These are phyloP conservation scores for Gymnothorax javanicus DNA, from an alignment of 2,797 vertebrate genomes.

Conservation along the genomic window DNA sequence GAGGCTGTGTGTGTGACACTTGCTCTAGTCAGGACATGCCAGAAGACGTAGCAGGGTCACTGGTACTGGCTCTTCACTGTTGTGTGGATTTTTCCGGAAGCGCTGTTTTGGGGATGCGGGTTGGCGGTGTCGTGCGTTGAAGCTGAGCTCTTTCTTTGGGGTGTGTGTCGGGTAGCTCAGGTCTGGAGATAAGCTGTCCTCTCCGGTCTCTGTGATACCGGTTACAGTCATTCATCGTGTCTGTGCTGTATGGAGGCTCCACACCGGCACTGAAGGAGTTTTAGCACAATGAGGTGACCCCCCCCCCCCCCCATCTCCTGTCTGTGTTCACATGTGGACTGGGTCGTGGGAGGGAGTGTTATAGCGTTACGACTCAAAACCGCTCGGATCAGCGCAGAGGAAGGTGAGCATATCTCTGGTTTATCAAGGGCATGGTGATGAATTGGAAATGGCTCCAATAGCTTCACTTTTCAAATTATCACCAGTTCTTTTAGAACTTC, in stretches of 20 bases:
- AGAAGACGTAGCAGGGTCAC: conserved; percentile 66
- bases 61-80: conserved; percentile 39
- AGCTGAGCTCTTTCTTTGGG: conserved; percentile 17
- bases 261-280: neutral
- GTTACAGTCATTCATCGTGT: neutral
- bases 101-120: neutral
- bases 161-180: neutral
- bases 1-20: conserved; percentile 27
- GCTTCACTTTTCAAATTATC: neutral
- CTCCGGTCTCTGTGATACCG: neutral
- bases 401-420: conserved; percentile 5
- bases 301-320: neutral
- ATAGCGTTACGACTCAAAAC: neutral
- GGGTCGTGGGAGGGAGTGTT: neutral
- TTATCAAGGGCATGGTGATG: neutral
- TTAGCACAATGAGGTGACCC: neutral
- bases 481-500: neutral
- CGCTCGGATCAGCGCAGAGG: neutral
- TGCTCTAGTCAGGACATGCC: conserved; percentile 47
- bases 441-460: neutral
- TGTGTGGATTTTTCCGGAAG: conserved; percentile 23
- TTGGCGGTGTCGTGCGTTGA: neutral
- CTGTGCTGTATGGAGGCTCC: neutral
- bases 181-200: neutral
- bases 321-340: neutral